Percentiles rank a stretch among this genome's conserved stretches.
phyloP scores from a whole-genome alignment of 1,140 invertebrate genomes.

The Heliconius hewitsoni region DNA sequence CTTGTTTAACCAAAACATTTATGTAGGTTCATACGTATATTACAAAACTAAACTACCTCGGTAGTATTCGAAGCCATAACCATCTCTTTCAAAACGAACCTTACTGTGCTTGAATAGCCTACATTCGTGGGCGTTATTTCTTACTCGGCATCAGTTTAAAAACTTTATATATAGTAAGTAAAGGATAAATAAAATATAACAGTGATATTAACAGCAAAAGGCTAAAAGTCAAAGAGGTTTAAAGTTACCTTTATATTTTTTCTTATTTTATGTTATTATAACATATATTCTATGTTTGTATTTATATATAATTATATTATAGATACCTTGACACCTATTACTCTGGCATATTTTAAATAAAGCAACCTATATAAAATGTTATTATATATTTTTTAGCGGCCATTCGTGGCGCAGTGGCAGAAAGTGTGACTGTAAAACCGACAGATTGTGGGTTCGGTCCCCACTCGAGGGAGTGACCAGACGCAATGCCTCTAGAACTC shows the following conservation, averaged over 20 bases:
- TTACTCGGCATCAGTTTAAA: neutral
- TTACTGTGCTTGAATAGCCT: neutral
- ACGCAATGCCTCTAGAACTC: no score
- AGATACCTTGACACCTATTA: no score
- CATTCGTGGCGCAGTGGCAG: no score
- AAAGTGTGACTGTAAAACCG: no score
- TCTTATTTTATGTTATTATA: neutral
- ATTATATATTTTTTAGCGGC: no score
- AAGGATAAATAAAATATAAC: conserved; percentile 7
- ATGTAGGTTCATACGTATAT: neutral
- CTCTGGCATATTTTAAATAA: no score
- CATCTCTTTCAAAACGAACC: neutral
- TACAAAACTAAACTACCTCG: neutral
- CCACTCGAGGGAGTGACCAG: no score
- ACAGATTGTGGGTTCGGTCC: no score
- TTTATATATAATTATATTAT: neutral
- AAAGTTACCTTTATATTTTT: neutral
- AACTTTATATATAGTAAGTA: conserved; percentile 2
- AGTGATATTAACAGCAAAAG: neutral
- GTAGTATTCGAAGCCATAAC: neutral
- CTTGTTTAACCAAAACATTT: no score
- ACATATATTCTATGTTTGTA: neutral
- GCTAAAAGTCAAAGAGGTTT: neutral
- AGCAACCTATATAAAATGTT: no score
- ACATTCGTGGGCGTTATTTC: neutral